Evolutionary conservation across 2,888 invertebrate genomes (phyloP).

Genomic region (Pocota personata): DNA sequence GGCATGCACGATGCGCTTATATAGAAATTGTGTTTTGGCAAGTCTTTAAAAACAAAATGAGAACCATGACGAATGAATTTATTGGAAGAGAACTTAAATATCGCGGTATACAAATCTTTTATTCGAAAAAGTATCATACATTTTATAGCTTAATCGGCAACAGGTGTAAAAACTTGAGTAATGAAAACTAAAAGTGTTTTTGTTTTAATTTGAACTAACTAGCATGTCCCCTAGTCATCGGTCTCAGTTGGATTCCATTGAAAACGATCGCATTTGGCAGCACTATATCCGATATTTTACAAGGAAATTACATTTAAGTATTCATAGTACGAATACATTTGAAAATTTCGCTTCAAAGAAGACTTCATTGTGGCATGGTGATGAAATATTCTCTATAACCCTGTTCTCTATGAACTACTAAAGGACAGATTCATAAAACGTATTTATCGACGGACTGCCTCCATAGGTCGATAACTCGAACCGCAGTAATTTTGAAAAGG

Average conservation of each 20-base stretch:
- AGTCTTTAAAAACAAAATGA: not conserved
- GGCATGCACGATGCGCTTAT: not conserved
- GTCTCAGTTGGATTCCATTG: not conserved
- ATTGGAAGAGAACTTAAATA: no score
- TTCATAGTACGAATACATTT: no score
- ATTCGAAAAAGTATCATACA: not conserved
- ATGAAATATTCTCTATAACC: no score
- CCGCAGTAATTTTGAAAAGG: no score
- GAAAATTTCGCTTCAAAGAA: not conserved
- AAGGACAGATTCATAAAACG: no score
- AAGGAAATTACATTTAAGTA: not conserved
- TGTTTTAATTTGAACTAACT: slow-evolving; percentile 20
- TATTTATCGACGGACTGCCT: no score
- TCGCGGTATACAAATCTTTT: not conserved
- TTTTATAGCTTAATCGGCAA: not conserved
- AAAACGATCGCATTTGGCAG: not conserved
- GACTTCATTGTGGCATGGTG: not conserved
- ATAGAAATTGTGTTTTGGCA: not conserved
- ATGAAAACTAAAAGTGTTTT: slow-evolving; percentile 40
- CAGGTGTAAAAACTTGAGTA: slow-evolving; percentile 2
- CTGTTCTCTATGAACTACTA: no score
- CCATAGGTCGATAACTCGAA: no score
- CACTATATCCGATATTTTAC: not conserved
- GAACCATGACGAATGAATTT: slow-evolving; percentile 5
- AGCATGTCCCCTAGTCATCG: not conserved